Evolutionary conservation across 2,888 invertebrate genomes (phyloP), one percentile per base, ranked within the genome.

Genomic region (Yponomeuta plumbellus): DNA sequence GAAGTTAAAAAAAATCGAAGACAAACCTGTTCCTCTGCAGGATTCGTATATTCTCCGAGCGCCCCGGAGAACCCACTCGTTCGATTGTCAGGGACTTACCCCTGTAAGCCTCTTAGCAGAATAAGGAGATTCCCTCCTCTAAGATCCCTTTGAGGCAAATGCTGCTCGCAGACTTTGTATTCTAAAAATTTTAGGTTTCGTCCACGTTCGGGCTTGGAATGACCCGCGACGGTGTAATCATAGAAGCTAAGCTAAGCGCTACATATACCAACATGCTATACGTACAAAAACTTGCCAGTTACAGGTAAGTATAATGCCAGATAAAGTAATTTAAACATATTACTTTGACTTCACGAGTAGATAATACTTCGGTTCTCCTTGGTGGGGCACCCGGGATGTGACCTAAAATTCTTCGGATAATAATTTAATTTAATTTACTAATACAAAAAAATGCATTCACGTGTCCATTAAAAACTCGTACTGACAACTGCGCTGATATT

Each of bases 51-150:
- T 22, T 11, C 22, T 13, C 26, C 57, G 13, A 10, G 21, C 10
- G 62, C 22, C 13, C 17, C 61, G 17, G 21, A 39, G 22, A 56
- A 39, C 40, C 67, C 68, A 65, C 71, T 80, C 74, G 78, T 86
- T 86, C 87, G 86, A 86, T 87, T 86, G 87, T 87, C 86, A 84
- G 81, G 86, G 88, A 85, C 86, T 86, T 84, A 80, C 83, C 75
- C 76, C 61, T 73, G 75, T 85, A 85, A 85, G 87, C 88, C 81
- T 76, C 87, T 88, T 88, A 88, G 80, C 75, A 71, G 83, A 83
- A 79, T 88, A 88, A 88, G 88, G 76, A 86, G 88, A 87, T 88
- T 87, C 81, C 69, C 74, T 75, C 74, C 77, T 76, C 73, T 26
- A 65, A 75, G 76, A 80, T 80, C 81, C 76, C 75, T 76, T 74